Percentiles rank a stretch among this genome's conserved stretches.
Evolutionary conservation across 2,113 vertebrate species (phyloP).

Genomic region (Notiomystis cincta): DNA sequence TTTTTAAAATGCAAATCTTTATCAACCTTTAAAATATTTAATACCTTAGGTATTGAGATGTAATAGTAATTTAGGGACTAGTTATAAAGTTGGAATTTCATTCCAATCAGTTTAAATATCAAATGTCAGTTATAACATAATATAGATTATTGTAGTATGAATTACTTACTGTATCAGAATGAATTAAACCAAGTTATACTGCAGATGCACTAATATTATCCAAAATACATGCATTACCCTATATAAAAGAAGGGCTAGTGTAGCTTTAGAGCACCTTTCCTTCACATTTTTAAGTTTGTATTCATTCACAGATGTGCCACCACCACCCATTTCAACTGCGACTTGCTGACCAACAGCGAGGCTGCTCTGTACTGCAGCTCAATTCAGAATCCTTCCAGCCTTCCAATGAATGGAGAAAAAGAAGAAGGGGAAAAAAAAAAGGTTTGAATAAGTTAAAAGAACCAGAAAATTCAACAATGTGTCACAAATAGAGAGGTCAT

Average conservation of each 20-base stretch:
- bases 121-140: not conserved
- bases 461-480: constrained; percentile 85
- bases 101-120: not conserved
- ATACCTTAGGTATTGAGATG: not conserved
- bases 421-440: not conserved
- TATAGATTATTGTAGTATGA: not conserved
- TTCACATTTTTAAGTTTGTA: not conserved
- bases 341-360: constrained; percentile 56
- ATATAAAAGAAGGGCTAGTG: not conserved
- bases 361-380: constrained; percentile 56
- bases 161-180: not conserved
- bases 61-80: not conserved
- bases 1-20: not conserved
- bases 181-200: not conserved
- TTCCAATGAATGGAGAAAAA: constrained; percentile 54
- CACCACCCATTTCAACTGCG: not conserved
- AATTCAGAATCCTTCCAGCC: constrained; percentile 69
- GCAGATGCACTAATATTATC: not conserved
- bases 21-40: not conserved
- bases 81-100: not conserved
- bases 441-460: constrained; percentile 80
- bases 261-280: constrained; percentile 7
- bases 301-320: not conserved
- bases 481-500: constrained; percentile 82
- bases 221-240: not conserved